phyloP scores from a whole-genome alignment of 2,888 invertebrate genomes.

The Eumerus sabulonum region DNA sequence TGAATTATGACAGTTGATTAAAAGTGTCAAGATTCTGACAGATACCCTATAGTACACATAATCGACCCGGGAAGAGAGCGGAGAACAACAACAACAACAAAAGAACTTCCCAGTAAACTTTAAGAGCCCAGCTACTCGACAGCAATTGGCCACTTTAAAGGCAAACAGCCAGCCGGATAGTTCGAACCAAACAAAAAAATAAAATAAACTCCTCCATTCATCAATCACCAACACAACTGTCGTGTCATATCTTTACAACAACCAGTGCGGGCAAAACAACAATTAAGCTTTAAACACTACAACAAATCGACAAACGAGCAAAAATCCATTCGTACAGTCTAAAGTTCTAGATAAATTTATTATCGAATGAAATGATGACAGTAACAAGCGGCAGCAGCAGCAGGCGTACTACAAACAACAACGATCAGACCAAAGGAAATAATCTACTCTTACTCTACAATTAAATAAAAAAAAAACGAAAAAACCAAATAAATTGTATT shows the following conservation, averaged over 20 bases:
- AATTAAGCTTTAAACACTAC: conserved; percentile 1
- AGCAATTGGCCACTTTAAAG: no score
- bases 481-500: conserved; percentile 1
- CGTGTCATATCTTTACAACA: conserved; percentile 21
- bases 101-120: no score
- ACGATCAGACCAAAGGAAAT: conserved; percentile 52
- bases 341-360: conserved; percentile 52
- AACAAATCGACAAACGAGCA: conserved; percentile 7
- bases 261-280: conserved; percentile 5
- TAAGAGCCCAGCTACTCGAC: no score
- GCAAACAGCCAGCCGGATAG: no score
- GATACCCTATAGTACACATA: conserved; percentile 10
- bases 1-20: conserved; percentile 14
- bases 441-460: conserved; percentile 59
- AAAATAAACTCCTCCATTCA: no score
- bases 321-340: conserved; percentile 11
- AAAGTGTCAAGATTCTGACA: conserved; percentile 52
- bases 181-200: no score
- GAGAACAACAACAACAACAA: no score
- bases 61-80: no score
- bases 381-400: conserved; percentile 48
- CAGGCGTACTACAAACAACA: conserved; percentile 27
- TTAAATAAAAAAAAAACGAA: conserved; percentile 34
- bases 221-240: conserved; percentile 11
- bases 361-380: conserved; percentile 64